Conservation (phyloP, 1,140 invertebrate genomes). For the Hyles euphorbiae region DNA sequence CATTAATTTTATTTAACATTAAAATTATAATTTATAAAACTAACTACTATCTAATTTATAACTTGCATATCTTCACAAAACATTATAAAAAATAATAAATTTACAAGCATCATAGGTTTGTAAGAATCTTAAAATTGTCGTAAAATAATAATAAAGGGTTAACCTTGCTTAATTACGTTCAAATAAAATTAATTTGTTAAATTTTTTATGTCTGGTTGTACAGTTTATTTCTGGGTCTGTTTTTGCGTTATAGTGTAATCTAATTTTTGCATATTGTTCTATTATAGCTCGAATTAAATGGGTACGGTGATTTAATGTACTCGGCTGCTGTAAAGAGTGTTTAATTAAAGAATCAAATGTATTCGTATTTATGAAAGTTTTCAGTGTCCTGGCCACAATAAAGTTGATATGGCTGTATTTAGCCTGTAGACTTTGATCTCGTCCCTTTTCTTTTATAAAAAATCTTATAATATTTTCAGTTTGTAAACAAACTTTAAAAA, state of each 20-base stretch:
- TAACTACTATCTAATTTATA: too few relatives aligned
- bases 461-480: conserved; percentile 6
- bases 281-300: conserved; percentile 22
- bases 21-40: too few relatives aligned
- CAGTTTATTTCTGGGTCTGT: conserved; percentile 4
- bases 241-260: conserved; percentile 15
- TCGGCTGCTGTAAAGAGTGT: conserved; percentile 12
- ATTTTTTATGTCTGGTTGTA: conserved; percentile 3
- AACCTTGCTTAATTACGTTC: background rate
- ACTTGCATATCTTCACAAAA: too few relatives aligned
- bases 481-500: conserved; percentile 17
- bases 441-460: background rate
- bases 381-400: conserved; percentile 2
- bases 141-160: too few relatives aligned
- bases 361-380: conserved; percentile 9
- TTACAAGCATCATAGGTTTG: too few relatives aligned
- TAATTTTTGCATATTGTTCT: conserved; percentile 18
- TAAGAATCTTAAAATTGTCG: too few relatives aligned
- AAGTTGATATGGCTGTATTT: background rate
- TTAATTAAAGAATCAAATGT: conserved; percentile 6
- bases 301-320: conserved; percentile 10
- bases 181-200: conserved; percentile 9
- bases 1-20: too few relatives aligned
- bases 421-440: background rate
- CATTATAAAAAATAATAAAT: too few relatives aligned